Base-by-base conservation (phyloP, 2,797 vertebrate species). In the Sparidentex hasta region DNA sequence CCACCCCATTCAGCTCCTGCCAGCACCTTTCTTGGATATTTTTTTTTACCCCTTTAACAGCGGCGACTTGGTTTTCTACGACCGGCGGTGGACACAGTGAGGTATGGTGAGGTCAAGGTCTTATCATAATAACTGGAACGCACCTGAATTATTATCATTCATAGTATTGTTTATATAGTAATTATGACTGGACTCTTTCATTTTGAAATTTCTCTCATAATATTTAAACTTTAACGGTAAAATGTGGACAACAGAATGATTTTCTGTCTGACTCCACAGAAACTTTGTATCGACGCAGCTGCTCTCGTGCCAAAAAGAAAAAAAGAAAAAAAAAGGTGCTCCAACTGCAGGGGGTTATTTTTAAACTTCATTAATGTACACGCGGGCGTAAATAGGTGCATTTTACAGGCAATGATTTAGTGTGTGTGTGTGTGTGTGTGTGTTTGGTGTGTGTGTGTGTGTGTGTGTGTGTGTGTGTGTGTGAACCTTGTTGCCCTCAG, bases 21-120 rank as follows among this genome's bases (percentile, higher is more conserved):
- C 92, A 92, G 92, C 86, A 86, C 83, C 88, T 79, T 79, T 87
- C 85, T 84, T 81, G 87, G 85, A 91, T n/a, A n/a, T n/a, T n/a
- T n/a, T n/a, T 89, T 88, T 87, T 95, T 96, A 95, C 93, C 96
- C 95, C 96, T 97, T 96, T 96, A 96, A 96, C 95, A 94, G 93
- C 92, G 93, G 93, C 94, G 94, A 93, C 91, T 87, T 89, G 89
- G 82, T 93, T 93, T 94, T 91, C 91, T 90, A 85, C 83, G 90
- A 90, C 93, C 94, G 92, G 91, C 83, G 91, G 83, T 72, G 95
- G 95, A 95, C 93, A 86, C 80, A 87, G 88, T 86, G 90, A 93
- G 92, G 86, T 91, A 91, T 74, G 79, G 41, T 72, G 90, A 93
- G 95, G 94, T 91, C 94, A 94, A 95, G 94, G 94, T 95, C 91